Evolutionary conservation across 2,797 vertebrate species (phyloP).

Genomic region (Paramormyrops hopkinsi): DNA sequence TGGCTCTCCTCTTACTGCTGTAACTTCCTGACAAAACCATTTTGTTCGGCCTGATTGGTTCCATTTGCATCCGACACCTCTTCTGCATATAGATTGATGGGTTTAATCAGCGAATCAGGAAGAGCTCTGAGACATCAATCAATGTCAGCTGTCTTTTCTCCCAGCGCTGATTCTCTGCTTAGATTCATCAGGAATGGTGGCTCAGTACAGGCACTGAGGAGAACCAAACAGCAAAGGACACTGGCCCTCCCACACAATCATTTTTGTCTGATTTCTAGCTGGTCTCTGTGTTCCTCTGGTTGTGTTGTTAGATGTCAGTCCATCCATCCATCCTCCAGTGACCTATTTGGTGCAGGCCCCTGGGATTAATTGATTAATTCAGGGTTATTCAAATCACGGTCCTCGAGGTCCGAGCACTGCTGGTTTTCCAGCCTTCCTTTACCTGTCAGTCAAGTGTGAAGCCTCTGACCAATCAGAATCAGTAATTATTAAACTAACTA

Average conservation of each 20-base stretch:
- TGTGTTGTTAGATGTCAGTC: neutral
- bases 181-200: slow-evolving; percentile 51
- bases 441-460: too few relatives aligned
- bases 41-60: slow-evolving; percentile 88
- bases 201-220: slow-evolving; percentile 32
- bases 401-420: too few relatives aligned
- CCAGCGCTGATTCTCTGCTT: slow-evolving; percentile 72
- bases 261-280: neutral
- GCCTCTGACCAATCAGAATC: too few relatives aligned
- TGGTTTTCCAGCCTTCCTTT: too few relatives aligned
- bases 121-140: slow-evolving; percentile 88
- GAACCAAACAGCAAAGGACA: slow-evolving; percentile 38
- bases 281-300: neutral
- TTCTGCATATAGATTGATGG: slow-evolving; percentile 99
- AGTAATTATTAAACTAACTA: too few relatives aligned
- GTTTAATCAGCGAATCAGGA: slow-evolving; percentile 98
- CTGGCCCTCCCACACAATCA: neutral
- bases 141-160: slow-evolving; percentile 72
- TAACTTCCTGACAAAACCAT: slow-evolving; percentile 81
- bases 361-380: neutral
- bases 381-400: too few relatives aligned
- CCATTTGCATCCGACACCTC: slow-evolving; percentile 90
- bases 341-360: neutral
- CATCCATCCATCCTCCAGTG: neutral
- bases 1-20: slow-evolving; percentile 61